Evolutionary conservation across 2,888 invertebrate species (phyloP).

Genomic region (Unio delphinus): DNA sequence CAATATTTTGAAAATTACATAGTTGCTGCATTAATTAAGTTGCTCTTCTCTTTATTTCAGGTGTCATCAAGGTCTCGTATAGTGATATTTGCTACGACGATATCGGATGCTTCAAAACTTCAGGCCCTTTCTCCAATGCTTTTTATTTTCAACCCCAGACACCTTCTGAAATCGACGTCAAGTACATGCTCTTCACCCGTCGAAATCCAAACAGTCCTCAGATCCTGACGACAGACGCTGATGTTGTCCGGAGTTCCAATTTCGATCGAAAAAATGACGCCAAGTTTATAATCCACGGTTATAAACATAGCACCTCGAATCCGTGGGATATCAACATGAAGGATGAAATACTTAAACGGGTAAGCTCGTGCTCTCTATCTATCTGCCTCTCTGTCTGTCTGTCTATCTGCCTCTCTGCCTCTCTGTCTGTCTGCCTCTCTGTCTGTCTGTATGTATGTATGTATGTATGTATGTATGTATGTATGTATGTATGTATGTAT

Average conservation of each 20-base stretch:
- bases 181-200: too few species aligned
- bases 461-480: too few species aligned
- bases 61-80: too few species aligned
- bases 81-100: neutral
- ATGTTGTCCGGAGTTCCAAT: conserved; percentile 10
- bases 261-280: conserved; percentile 16
- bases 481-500: too few species aligned
- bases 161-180: conserved; percentile 75
- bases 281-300: conserved; percentile 52
- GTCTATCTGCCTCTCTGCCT: too few species aligned
- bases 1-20: too few species aligned
- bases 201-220: conserved; percentile 7
- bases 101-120: conserved; percentile 36
- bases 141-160: conserved; percentile 24
- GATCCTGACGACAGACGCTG: conserved; percentile 3
- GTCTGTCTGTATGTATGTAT: too few species aligned
- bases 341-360: conserved; percentile 30
- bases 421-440: too few species aligned
- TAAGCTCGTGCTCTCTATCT: conserved; percentile 4
- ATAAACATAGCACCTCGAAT: conserved; percentile 34
- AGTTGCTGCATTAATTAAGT: too few species aligned
- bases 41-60: too few species aligned
- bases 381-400: too few species aligned
- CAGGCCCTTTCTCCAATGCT: conserved; percentile 19
- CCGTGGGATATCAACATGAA: conserved; percentile 38